Evolutionary conservation across 2,113 vertebrate species (phyloP), one percentile per base, ranked within the genome.

Genomic region (Mormoops blainvillei): DNA sequence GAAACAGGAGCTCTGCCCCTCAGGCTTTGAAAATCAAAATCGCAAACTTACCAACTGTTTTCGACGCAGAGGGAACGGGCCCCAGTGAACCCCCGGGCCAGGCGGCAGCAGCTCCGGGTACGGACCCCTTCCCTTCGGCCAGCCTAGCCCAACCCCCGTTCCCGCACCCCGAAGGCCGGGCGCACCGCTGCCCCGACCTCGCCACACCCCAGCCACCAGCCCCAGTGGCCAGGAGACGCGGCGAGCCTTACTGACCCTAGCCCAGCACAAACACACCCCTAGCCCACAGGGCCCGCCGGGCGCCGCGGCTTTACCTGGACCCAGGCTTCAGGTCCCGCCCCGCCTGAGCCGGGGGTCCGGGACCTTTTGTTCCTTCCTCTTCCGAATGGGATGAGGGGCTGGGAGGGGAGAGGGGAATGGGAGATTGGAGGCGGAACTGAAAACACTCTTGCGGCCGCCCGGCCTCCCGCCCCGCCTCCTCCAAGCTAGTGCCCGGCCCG

Each of bases 351-450:
- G 71, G 91, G 96, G 95, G 94, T 90, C 91, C 65, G 80, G 96
- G 97, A 97, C 97, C 90, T 97, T 87, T 97, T 87, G 18, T 96
- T 97, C 84, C 91, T 95, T 89, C 96, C 86, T 52, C 96, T 93
- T 96, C 95, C 93, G 84, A 94, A 97, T 52, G 87, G 92, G 92
- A 96, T 90, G 97, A 33, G 43, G 48, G n/a, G 87, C 84, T 87
- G 24, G 58, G 56, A 80, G 18, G 86, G 70, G 91, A 92, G 58
- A 15, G 61, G 31, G 89, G 1, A 93, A 91, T 16, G 81, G 82
- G 85, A 87, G 61, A 48, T 73, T 56, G 89, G 81, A 98, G 96
- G 97, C 96, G 97, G 97, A 97, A 97, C 97, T 95, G 97, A 97
- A 93, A 96, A 92, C 94, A 91, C 95, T 74, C 88, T 24, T 6